Evolutionary conservation across 1,140 invertebrate genomes (phyloP).

Genomic region (Holcopasites calliopsidis): DNA sequence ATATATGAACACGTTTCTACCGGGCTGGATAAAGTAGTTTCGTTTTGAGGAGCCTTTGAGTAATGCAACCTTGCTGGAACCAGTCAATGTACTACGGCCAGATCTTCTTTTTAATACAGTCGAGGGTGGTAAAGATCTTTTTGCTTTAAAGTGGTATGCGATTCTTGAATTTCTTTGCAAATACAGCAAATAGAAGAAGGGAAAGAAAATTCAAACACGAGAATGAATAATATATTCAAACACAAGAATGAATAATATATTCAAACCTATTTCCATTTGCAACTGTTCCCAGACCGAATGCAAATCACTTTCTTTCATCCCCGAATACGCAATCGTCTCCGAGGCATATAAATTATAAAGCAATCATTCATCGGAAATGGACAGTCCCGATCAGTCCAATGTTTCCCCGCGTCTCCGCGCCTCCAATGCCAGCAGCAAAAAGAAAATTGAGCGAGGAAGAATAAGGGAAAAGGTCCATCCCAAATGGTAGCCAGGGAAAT

Average conservation of each 20-base stretch:
- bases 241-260: no score
- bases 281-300: no score
- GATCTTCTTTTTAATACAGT: no score
- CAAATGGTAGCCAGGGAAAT: slow-evolving; percentile 66
- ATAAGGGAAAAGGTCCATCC: not conserved
- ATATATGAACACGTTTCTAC: slow-evolving; percentile 7
- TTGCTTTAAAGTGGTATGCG: no score
- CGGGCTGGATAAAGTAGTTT: slow-evolving; percentile 2
- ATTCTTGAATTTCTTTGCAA: not conserved
- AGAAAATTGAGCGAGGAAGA: slow-evolving; percentile 6
- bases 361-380: not conserved
- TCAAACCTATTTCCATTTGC: no score
- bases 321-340: no score
- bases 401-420: not conserved
- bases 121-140: no score
- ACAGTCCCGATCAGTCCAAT: not conserved
- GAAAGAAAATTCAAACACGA: no score
- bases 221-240: no score
- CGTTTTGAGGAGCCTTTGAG: not conserved
- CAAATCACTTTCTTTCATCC: not conserved
- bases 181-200: no score
- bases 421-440: not conserved
- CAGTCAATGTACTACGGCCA: no score
- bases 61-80: not conserved
- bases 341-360: not conserved